These are phyloP conservation scores for Protodeltote pygarga DNA, from an alignment of 2,888 invertebrate species.

Conservation along the genomic window DNA sequence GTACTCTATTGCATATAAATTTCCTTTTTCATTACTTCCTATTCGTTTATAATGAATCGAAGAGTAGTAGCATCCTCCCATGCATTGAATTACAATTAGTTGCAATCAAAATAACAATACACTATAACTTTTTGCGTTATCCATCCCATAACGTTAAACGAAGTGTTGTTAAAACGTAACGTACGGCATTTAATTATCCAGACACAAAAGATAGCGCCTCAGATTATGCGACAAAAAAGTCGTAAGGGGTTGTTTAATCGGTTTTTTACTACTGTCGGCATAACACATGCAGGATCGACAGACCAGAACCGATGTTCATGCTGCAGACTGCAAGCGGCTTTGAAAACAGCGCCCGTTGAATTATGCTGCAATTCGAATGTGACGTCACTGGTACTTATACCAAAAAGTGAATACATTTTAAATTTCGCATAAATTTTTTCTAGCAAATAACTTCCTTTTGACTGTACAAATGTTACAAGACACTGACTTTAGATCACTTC, in stretches of 20 bases:
- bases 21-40: conserved; percentile 30
- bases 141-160: no score
- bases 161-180: conserved; percentile 43
- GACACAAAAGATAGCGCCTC: conserved; percentile 73
- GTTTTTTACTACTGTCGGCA: conserved; percentile 66
- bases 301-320: conserved; percentile 71
- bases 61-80: conserved; percentile 2
- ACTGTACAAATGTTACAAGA: no score
- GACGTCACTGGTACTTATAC: no score
- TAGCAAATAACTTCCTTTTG: no score
- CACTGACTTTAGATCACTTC: no score
- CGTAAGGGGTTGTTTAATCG: conserved; percentile 67
- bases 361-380: not conserved
- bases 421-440: no score
- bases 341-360: conserved; percentile 32
- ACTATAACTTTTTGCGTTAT: conserved; percentile 21
- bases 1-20: conserved; percentile 18
- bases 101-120: conserved; percentile 16
- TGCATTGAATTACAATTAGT: conserved; percentile 23
- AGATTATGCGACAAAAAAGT: conserved; percentile 69
- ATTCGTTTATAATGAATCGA: conserved; percentile 9
- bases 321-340: conserved; percentile 37
- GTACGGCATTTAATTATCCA: conserved; percentile 46
- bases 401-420: no score
- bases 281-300: conserved; percentile 75